phyloP scores from a whole-genome alignment of 2,797 vertebrate genomes.

The Antennarius maculatus region DNA sequence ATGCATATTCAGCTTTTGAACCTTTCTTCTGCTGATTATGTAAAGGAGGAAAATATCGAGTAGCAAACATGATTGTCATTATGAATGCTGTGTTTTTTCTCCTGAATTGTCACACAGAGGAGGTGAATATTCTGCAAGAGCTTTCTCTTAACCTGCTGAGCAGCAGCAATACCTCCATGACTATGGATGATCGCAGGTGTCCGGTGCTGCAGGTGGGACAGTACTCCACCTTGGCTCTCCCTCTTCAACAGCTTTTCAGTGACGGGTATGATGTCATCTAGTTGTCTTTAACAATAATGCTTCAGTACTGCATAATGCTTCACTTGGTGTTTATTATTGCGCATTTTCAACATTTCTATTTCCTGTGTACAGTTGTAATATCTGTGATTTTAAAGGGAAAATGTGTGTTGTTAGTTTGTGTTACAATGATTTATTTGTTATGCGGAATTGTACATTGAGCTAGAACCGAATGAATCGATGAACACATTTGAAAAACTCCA shows the following conservation, averaged over 20 bases:
- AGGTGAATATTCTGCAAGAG: slow-evolving; percentile 85
- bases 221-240: slow-evolving; percentile 86
- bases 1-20: background rate
- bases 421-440: too few species aligned
- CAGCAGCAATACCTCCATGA: slow-evolving; percentile 81
- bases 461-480: too few species aligned
- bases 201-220: slow-evolving; percentile 84
- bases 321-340: background rate
- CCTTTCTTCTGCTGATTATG: background rate
- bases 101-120: slow-evolving; percentile 71
- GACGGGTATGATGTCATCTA: slow-evolving; percentile 72
- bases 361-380: too few species aligned
- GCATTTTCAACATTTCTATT: background rate
- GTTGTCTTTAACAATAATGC: background rate
- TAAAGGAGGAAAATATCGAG: background rate
- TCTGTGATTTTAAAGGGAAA: too few species aligned
- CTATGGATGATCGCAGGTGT: slow-evolving; percentile 75
- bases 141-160: slow-evolving; percentile 70
- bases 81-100: background rate
- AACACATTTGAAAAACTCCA: background rate
- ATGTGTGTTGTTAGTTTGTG: too few species aligned
- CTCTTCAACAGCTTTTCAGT: slow-evolving; percentile 80
- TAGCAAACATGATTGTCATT: background rate
- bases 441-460: too few species aligned
- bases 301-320: background rate